A percentile compares a stretch with the other conserved stretches of the same genome.
Evolutionary conservation across 2,888 invertebrate species (phyloP).

Genomic region (Endotricha flammealis): DNA sequence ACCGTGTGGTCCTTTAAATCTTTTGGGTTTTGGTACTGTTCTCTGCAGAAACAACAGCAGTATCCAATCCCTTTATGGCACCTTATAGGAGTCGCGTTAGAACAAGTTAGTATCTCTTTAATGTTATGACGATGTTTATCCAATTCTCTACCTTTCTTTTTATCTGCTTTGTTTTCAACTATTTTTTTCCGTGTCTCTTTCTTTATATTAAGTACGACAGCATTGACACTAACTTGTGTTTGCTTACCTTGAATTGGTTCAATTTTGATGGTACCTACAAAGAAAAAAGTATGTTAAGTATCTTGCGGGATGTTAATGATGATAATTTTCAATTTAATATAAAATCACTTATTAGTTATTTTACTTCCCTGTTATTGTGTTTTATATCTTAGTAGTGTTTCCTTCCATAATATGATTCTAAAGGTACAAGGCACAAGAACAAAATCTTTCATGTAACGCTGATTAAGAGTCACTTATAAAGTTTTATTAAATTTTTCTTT

Average conservation of each 20-base stretch:
- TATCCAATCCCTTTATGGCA: constrained; percentile 7
- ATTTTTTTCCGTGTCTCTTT: no score
- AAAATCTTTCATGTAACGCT: no score
- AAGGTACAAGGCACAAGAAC: no score
- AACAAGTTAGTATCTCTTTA: neutral
- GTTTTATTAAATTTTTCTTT: no score
- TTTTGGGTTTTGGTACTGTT: neutral
- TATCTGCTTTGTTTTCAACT: neutral
- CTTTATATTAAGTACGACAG: neutral
- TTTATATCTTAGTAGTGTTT: no score
- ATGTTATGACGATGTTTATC: neutral
- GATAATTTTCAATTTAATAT: no score
- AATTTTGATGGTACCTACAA: constrained; percentile 23
- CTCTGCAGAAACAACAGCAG: constrained; percentile 6
- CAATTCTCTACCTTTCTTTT: neutral
- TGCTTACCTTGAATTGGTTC: neutral
- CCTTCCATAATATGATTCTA: no score
- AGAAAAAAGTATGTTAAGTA: constrained; percentile 21
- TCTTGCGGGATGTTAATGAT: no score
- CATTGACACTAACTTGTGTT: neutral
- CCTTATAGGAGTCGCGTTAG: constrained; percentile 8
- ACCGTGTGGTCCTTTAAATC: constrained; percentile 37
- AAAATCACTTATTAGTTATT: no score
- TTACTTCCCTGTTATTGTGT: no score
- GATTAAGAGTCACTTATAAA: no score